Percentiles rank a stretch among this genome's conserved stretches.
Conservation (phyloP, 2,113 vertebrate species). For the Saccopteryx leptura region DNA sequence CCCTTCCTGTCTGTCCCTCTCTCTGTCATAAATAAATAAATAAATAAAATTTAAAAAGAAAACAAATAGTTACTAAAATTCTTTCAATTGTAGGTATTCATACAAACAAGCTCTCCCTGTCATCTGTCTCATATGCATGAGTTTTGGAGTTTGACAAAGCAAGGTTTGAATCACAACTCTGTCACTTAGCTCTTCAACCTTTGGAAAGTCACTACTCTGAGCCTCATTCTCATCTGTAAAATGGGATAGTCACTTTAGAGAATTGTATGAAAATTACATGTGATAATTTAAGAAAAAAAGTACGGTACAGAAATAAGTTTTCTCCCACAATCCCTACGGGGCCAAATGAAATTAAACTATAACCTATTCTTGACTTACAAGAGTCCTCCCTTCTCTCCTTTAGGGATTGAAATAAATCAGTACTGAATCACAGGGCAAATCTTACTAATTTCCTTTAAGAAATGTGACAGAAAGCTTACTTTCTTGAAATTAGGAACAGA, state of each 20-base stretch:
- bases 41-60: not conserved
- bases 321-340: not conserved
- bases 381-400: not conserved
- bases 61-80: slow-evolving; percentile 57
- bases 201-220: slow-evolving; percentile 55
- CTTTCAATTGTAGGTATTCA: not conserved
- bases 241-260: not conserved
- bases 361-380: not conserved
- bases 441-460: slow-evolving; percentile 37
- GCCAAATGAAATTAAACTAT: slow-evolving; percentile 53
- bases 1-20: too few species aligned
- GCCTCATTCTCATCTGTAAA: slow-evolving; percentile 48
- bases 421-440: slow-evolving; percentile 35
- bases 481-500: slow-evolving; percentile 15
- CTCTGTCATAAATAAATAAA: too few species aligned
- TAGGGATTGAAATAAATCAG: slow-evolving; percentile 18
- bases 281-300: slow-evolving; percentile 47
- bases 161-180: slow-evolving; percentile 25
- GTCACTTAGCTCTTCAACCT: slow-evolving; percentile 7
- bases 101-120: slow-evolving; percentile 2
- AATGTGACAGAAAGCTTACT: slow-evolving; percentile 47
- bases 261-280: not conserved
- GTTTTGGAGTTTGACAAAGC: slow-evolving; percentile 41
- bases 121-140: not conserved
- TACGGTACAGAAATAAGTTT: slow-evolving; percentile 46